Conservation (phyloP, 64 coral and sea anemone species). For the Trachythela sp. region DNA sequence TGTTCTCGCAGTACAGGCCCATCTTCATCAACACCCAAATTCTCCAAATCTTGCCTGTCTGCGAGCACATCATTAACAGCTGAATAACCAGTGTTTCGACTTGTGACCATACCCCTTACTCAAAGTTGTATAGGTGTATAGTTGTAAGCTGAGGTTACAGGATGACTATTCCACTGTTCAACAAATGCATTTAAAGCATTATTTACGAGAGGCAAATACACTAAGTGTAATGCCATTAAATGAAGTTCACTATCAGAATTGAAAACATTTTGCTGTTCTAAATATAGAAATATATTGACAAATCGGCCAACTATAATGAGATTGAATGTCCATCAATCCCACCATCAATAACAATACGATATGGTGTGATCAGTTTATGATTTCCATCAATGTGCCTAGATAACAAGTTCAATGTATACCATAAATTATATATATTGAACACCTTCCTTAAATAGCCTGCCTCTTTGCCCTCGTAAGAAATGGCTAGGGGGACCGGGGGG, state of each 20-base stretch:
- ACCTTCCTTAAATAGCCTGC: no score
- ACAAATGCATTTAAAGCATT: not conserved
- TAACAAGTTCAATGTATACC: not conserved
- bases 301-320: not conserved
- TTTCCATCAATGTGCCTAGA: constrained; percentile 16
- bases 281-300: not conserved
- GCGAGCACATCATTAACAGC: not conserved
- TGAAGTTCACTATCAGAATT: not conserved
- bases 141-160: not conserved
- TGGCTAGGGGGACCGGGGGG: no score
- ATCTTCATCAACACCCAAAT: not conserved
- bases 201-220: not conserved
- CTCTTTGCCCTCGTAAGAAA: no score
- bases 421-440: no score
- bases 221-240: not conserved
- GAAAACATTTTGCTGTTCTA: not conserved
- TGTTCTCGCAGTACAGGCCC: not conserved
- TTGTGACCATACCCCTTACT: not conserved
- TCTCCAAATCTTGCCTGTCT: not conserved
- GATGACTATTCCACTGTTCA: not conserved
- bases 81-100: not conserved
- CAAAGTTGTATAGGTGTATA: not conserved
- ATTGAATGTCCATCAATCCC: not conserved
- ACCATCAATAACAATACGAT: constrained; percentile 1
- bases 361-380: constrained; percentile 11